phyloP scores from a whole-genome alignment of 2,113 vertebrate genomes.

The Leucoraja erinaceus region DNA sequence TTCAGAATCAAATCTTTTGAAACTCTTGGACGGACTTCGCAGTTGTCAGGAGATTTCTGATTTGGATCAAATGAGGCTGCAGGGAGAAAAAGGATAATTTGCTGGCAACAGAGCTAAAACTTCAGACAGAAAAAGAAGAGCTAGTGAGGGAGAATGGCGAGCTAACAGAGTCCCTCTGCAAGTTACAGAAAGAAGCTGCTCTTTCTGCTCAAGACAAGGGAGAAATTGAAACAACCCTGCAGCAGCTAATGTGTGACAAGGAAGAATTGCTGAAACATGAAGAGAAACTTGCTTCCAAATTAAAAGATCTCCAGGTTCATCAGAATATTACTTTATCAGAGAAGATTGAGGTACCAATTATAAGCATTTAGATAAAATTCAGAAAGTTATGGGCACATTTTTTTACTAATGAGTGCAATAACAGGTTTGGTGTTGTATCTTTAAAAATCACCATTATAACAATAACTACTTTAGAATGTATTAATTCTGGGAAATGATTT shows the following conservation, averaged over 20 bases:
- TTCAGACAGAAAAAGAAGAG: constrained; percentile 47
- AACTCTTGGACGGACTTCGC: constrained; percentile 56
- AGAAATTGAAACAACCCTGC: constrained; percentile 57
- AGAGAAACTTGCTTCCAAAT: constrained; percentile 63
- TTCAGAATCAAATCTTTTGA: constrained; percentile 48
- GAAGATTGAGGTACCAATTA: constrained; percentile 67
- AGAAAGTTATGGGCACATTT: constrained; percentile 16
- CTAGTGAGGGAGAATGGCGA: constrained; percentile 52
- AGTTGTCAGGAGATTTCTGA: constrained; percentile 48
- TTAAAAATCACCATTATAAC: neutral
- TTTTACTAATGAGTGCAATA: constrained; percentile 23
- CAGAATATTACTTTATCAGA: constrained; percentile 73
- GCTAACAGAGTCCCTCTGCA: constrained; percentile 47
- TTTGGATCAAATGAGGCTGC: constrained; percentile 48
- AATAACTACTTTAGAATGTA: neutral
- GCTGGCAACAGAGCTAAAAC: constrained; percentile 46
- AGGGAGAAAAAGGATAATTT: constrained; percentile 54
- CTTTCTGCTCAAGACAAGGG: constrained; percentile 52
- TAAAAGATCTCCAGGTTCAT: constrained; percentile 69
- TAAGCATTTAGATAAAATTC: constrained; percentile 39
- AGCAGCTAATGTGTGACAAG: constrained; percentile 61
- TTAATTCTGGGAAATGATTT: neutral
- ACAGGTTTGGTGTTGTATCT: constrained; percentile 8
- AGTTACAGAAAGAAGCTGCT: constrained; percentile 49
- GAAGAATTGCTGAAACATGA: constrained; percentile 62